Base-by-base conservation (phyloP, 2,888 invertebrate genomes). In the Caenorhabditis imperialis region DNA sequence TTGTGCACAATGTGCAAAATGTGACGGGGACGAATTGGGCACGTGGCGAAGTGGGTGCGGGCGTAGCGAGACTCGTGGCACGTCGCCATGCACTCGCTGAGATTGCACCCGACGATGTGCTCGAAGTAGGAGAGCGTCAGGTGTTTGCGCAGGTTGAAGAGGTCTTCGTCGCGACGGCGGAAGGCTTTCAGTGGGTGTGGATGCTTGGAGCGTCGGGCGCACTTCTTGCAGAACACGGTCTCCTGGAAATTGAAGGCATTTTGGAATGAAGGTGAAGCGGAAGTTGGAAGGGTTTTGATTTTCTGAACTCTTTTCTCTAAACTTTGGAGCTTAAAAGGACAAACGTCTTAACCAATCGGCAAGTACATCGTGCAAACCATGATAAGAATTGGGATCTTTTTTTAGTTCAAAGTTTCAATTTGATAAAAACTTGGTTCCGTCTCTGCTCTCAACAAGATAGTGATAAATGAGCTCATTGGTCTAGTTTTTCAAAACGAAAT, bases 91-190 rank as follows among this genome's bases (percentile, higher is more conserved):
- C 51, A 51, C 22, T 14, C 22, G 12, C 25, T 23, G n/a, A 25
- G 10, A 4, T 14, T 25, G 51, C 51, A 51, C 22, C n/a, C 22
- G 51, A 51, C 51, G 51, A 51, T 51, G 33, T 63, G 63, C n/a
- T 63, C 54, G 40, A 40, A 48, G 40, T 63, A 63, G 63, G 54
- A 54, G 30, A 63, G 63, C 1, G 38, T 47, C 22, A 63, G 63
- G 23, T 63, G 54, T 38, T 53, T 54, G 20, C 35, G 27, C 8
- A 63, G 63, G 12, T 8, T 12, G 18, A 38, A 12, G 1, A 40
- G 4, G 1, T n/a, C 8, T 20, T 47, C 54, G 35, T 63, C 63
- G 1, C n/a, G 25, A 1, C 25, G 22, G 1, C 63, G 63, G 38
- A 63, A 63, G 4, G 54, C 27, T 18, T 63, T 63, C 40, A 63